Evolutionary conservation across 2,888 invertebrate genomes (phyloP), one percentile per base, ranked within the genome.

Genomic region (Cantharis lateralis): DNA sequence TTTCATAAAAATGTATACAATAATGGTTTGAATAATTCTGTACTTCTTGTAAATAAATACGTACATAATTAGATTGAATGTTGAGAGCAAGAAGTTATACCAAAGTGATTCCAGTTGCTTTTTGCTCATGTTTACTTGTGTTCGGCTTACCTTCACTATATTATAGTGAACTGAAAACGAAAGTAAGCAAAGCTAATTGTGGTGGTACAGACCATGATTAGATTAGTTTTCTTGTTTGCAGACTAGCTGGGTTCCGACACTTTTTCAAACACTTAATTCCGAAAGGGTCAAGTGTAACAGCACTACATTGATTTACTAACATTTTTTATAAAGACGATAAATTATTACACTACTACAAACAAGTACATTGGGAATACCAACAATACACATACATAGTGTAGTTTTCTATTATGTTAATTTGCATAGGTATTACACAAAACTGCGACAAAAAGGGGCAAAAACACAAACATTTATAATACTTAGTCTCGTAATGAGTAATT

Each of bases 401-500:
- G 48, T 48, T 11, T 48, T 32, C 3, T 48, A 48, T n/a, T 48
- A n/a, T 5, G 7, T 7, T 48, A n/a, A 7, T 7, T n/a, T n/a
- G 2, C n/a, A 48, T 7, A n/a, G n/a, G n/a, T n/a, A n/a, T n/a
- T n/a, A 48, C 20, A 66, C 64, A 66, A 16, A 16, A 20, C 18
- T 24, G 20, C 9, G 2, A 20, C 64, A 66, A 18, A 66, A 1
- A 66, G 2, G 24, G 11, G 11, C 11, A 66, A 72, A 62, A 73
- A 26, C 48, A 48, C 48, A 48, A 68, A 24, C 61, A 32, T 18
- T 62, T 5, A 66, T 63, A 72, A 72, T 76, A 76, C 76, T 76
- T 76, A 76, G 62, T 71, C 24, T 69, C n/a, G 48, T 68, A 61
- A 63, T 69, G 24, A 24, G 24, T 24, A 24, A 24, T 24, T 24